These are phyloP conservation scores for Sarcophaga bullata DNA, from an alignment of 1,140 invertebrate species.

Conservation along the genomic window DNA sequence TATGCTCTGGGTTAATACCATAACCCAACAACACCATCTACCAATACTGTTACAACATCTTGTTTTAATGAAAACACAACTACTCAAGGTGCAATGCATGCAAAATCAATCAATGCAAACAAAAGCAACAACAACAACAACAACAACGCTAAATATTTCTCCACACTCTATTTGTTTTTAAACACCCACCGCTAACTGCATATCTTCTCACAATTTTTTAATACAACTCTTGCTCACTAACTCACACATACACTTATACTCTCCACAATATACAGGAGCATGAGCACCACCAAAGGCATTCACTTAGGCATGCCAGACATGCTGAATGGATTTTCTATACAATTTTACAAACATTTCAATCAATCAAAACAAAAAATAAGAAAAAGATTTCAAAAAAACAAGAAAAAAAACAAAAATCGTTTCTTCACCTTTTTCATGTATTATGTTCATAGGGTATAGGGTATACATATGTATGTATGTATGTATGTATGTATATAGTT, in stretches of 20 bases:
- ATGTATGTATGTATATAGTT: not conserved
- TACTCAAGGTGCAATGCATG: constrained; percentile 37
- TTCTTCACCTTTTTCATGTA: constrained; percentile 32
- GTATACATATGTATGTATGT: not conserved
- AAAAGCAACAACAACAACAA: not conserved
- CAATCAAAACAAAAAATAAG: not conserved
- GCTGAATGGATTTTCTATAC: not conserved
- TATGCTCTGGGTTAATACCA: not conserved
- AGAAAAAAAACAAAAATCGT: not conserved
- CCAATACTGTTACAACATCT: not conserved
- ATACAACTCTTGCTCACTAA: too few species aligned
- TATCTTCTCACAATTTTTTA: too few species aligned
- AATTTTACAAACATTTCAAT: constrained; percentile 26
- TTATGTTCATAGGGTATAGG: too few species aligned
- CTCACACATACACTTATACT: too few species aligned
- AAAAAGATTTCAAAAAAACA: not conserved
- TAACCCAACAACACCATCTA: not conserved
- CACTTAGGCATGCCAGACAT: not conserved
- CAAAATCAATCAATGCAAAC: constrained; percentile 40
- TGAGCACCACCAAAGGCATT: not conserved
- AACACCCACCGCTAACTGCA: too few species aligned
- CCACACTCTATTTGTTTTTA: not conserved
- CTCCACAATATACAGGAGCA: not conserved
- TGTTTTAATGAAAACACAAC: not conserved
- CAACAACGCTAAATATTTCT: not conserved